Base-by-base conservation (phyloP, 2,113 vertebrate genomes). In the Taurulus bubalis region DNA sequence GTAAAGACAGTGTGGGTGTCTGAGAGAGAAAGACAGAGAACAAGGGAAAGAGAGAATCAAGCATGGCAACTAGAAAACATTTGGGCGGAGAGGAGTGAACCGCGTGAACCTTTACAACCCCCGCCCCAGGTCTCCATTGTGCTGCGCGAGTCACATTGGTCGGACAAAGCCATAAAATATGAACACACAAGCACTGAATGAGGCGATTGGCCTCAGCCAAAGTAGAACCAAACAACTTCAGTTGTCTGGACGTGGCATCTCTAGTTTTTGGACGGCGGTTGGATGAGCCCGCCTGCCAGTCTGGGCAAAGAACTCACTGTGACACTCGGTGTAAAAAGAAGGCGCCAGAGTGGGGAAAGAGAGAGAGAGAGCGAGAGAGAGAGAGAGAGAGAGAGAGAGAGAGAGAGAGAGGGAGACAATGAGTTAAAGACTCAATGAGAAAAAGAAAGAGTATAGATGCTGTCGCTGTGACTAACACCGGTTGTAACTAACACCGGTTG, bases 41-140 rank as follows among this genome's bases (percentile, higher is more conserved):
- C 49, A 79, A 86, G 67, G 36, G 81, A 72, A 77, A 62, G 59
- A 69, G 55, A 80, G 69, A 90, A 79, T 75, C 49, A 86, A 87
- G 82, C 87, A 84, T 78, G 75, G 89, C 75, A 83, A 87, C 90
- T 20, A 82, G 79, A 84, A 90, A 91, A 86, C 76, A 91, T 80
- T 75, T 59, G 67, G 79, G 56, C 82, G 2, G 70, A 87, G 81
- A 81, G 67, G 80, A 79, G 53, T 26, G 69, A 91, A 93, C 90
- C 64, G 79, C 60, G 80, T 93, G 91, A 94, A 92, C 91, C 72
- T 84, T 26, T 32, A 86, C 75, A 77, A 55, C 75, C 74, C 69
- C 32, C 30, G 24, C 71, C 64, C 45, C 71, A 73, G 78, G 84
- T 87, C 87, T 79, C 76, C 42, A 72, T 55, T 75, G 83, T 85